Base-by-base conservation (phyloP, 2,888 invertebrate genomes). In the Hydriomena furcata region DNA sequence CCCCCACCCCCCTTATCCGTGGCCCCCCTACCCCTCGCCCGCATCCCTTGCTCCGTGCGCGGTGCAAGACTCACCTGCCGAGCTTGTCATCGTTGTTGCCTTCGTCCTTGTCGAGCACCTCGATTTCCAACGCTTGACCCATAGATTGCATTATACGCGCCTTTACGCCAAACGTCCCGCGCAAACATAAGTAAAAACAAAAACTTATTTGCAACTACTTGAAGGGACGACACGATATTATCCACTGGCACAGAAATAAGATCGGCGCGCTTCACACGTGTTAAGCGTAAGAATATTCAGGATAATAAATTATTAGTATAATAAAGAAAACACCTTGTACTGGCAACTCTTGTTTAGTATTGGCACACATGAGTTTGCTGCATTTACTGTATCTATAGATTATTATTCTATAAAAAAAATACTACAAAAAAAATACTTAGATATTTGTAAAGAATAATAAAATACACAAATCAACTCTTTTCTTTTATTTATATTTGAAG, bases 41-140 rank as follows among this genome's bases (percentile, higher is more conserved):
- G 40, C n/a, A 25, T 32, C 47, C 40, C 23, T 12, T 5, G 13
- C 25, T 12, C 25, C 20, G 56, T 52, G 45, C 56, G 65, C 66
- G 58, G 60, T 58, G 65, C 63, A 56, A n/a, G 69, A 84, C 93
- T 91, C 92, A 96, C 96, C 95, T 96, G 90, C 98, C 98, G 66
- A 98, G 92, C 71, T 93, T 93, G 88, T 98, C 98, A 90, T 98
- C 97, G 80, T 94, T 93, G 71, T 94, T 93, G 70, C 93, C 92
- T 67, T 97, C 96, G 83, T 98, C 98, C 83, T 94, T 94, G 92
- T 98, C 98, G 92, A 94, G 94, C 63, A 97, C 89, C 76, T 94
- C 94, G 65, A 97, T 84, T 71, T 93, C 93, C 83, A 95, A 89
- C 78, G 91, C 91, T 88, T 95, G 95, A 64, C 95, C 95, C 84